These are phyloP conservation scores for Tragulus kanchil DNA, from an alignment of 2,113 vertebrate species.

Conservation along the genomic window DNA sequence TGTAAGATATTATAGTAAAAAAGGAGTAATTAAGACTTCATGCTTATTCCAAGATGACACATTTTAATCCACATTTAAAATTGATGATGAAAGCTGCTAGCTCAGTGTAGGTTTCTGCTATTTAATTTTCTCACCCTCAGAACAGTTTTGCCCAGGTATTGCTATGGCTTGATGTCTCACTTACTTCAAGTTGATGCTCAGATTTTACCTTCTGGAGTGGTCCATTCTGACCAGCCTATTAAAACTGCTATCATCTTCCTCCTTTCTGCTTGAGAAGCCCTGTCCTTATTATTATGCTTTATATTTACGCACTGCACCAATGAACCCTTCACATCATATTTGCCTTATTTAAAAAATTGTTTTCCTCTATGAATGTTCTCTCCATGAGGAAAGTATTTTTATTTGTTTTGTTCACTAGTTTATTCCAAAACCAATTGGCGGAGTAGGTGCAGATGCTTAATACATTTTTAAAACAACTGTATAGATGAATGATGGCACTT, in stretches of 20 bases:
- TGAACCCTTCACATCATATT: neutral
- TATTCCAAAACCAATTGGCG: neutral
- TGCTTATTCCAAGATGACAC: neutral
- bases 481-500: neutral
- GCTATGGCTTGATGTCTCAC: neutral
- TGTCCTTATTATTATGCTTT: neutral
- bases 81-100: neutral
- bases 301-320: neutral
- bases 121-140: neutral
- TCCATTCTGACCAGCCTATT: neutral
- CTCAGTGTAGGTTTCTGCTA: neutral
- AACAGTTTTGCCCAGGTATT: neutral
- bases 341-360: neutral
- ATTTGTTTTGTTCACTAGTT: neutral
- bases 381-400: neutral
- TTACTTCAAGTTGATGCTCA: neutral
- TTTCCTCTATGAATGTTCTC: neutral
- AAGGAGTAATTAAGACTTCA: neutral
- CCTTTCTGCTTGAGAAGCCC: neutral
- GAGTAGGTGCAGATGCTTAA: neutral
- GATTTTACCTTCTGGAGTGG: neutral
- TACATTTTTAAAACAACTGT: neutral
- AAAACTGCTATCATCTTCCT: neutral
- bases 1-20: no score
- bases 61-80: neutral